Evolutionary conservation across 2,113 vertebrate genomes (phyloP).

Genomic region (Gasterosteus nipponicus): DNA sequence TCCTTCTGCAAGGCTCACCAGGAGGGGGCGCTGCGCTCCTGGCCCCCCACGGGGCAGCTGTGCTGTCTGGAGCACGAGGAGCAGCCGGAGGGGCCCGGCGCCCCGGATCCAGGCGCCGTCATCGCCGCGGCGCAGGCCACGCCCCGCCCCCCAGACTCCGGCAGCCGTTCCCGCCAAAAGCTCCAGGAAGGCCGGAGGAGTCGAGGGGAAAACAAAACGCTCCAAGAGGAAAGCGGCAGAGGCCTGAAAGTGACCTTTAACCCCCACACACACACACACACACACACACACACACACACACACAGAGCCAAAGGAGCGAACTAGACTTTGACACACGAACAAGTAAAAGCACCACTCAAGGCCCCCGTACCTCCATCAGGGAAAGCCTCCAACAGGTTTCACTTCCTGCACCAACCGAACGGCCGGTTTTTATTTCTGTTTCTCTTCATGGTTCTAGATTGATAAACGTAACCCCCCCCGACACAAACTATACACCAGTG

Average conservation of each 20-base stretch:
- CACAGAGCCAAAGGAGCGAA: constrained; percentile 39
- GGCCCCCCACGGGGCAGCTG: constrained; percentile 81
- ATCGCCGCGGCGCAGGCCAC: not conserved
- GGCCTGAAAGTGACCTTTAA: constrained; percentile 58
- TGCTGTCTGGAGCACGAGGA: constrained; percentile 93
- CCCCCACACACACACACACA: not conserved
- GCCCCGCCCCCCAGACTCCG: not conserved
- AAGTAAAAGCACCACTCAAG: constrained; percentile 8
- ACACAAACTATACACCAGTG: constrained; percentile 65
- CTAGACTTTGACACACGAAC: constrained; percentile 67
- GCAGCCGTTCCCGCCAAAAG: constrained; percentile 41
- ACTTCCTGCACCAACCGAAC: constrained; percentile 20
- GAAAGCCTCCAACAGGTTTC: constrained; percentile 34
- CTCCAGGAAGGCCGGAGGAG: constrained; percentile 56
- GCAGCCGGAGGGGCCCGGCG: constrained; percentile 70
- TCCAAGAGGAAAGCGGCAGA: constrained; percentile 75
- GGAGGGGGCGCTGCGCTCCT: constrained; percentile 84
- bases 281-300: not conserved
- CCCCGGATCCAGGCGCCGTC: constrained; percentile 4
- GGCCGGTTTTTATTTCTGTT: constrained; percentile 1
- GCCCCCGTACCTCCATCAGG: constrained; percentile 54
- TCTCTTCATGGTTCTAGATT: not conserved
- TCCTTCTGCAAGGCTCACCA: constrained; percentile 96
- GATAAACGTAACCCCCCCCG: constrained; percentile 31
- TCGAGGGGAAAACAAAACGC: constrained; percentile 48